Conservation (phyloP, 2,797 vertebrate genomes). For the Gambelia wislizenii region DNA sequence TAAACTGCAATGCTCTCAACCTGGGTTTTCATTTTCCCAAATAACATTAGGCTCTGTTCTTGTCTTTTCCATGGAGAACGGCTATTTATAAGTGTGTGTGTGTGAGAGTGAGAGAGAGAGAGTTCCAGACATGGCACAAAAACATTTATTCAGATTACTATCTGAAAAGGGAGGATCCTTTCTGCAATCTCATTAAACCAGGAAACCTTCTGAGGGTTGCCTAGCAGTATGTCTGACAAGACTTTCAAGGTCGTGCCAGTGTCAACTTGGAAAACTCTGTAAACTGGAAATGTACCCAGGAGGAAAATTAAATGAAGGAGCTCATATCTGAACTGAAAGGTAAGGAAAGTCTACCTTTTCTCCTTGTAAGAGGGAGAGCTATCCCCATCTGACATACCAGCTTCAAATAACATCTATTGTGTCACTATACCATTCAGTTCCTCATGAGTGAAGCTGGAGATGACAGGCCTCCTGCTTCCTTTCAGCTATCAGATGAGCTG, state of each 20-base stretch:
- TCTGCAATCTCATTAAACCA: neutral
- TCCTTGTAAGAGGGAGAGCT: conserved; percentile 2
- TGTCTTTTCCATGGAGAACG: neutral
- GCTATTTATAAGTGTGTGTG: neutral
- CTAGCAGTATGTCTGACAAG: conserved; percentile 1
- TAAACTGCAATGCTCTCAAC: neutral
- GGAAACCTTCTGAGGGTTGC: neutral
- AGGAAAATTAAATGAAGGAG: conserved; percentile 31
- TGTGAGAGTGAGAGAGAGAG: too few relatives aligned
- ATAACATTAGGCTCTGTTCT: neutral
- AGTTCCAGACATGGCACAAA: neutral
- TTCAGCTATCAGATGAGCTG: conserved; percentile 6
- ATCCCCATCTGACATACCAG: neutral
- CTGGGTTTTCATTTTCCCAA: conserved; percentile 27
- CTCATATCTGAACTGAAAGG: conserved; percentile 23
- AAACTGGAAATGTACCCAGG: conserved; percentile 17
- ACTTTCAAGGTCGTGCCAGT: conserved; percentile 22
- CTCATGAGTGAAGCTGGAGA: conserved; percentile 40
- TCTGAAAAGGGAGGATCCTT: neutral
- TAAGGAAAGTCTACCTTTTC: conserved; percentile 20
- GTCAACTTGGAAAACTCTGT: conserved; percentile 7
- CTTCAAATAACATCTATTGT: conserved; percentile 28
- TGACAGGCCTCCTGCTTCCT: conserved; percentile 28
- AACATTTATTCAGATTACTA: conserved; percentile 15
- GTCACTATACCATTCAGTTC: conserved; percentile 32